phyloP scores from a whole-genome alignment of 1,140 invertebrate genomes.

The Caligus rogercresseyi region DNA sequence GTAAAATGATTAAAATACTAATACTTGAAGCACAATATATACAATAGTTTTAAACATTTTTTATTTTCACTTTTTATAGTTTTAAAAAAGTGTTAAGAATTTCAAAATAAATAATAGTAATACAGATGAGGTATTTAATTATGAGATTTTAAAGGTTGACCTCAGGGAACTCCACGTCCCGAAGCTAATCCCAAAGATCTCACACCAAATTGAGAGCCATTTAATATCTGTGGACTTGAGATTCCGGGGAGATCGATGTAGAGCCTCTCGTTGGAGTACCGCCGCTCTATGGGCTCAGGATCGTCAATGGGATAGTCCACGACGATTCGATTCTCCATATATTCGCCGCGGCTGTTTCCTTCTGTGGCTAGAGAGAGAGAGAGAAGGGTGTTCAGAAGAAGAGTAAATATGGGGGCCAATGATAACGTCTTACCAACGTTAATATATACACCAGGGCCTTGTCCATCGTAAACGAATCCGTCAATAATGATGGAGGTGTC shows the following conservation, averaged over 20 bases:
- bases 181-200: constrained; percentile 16
- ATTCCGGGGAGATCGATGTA: background rate
- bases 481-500: constrained; percentile 6
- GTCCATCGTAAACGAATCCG: constrained; percentile 10
- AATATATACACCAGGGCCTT: constrained; percentile 18
- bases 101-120: too few species aligned
- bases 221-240: constrained; percentile 5
- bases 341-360: constrained; percentile 4
- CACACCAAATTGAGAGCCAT: constrained; percentile 18
- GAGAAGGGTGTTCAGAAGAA: background rate
- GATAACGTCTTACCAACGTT: background rate
- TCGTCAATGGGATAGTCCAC: constrained; percentile 10
- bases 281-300: background rate
- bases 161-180: constrained; percentile 15
- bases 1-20: too few species aligned
- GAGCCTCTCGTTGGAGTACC: background rate
- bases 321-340: background rate
- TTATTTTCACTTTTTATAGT: too few species aligned
- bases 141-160: background rate
- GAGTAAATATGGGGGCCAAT: background rate
- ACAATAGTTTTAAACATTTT: too few species aligned
- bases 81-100: too few species aligned
- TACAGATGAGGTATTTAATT: too few species aligned
- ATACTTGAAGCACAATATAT: too few species aligned
- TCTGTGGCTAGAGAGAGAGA: constrained; percentile 1